Evolutionary conservation across 2,888 invertebrate genomes (phyloP), one percentile per base, ranked within the genome.

Genomic region (Ephialtes manifestator): DNA sequence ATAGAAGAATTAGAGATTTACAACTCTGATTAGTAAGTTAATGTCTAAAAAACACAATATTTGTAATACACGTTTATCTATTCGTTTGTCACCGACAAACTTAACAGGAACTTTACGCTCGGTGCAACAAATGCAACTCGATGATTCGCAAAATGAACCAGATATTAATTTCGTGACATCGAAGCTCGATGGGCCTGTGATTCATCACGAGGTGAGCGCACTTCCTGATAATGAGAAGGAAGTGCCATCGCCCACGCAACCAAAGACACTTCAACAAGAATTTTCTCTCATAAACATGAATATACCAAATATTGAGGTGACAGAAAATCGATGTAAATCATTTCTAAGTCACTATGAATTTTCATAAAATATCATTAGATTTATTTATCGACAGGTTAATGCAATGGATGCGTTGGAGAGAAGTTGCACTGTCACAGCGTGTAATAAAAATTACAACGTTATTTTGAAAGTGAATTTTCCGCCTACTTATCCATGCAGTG

Each of bases 261-360:
- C 96, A 13, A 95, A 96, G 91, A 96, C 96, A 1, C 94, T 97
- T 53, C 96, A 96, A 90, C 97, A 97, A 92, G 97, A 97, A 92
- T 97, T 97, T 94, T 96, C 97, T 1, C 93, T 97, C 51, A 95
- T 97, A 70, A 97, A 97, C 92, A 96, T 96, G 65, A 96, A 97
- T 91, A 97, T 97, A 92, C 96, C 96, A 2, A 96, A 97, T 93
- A 95, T 97, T 81, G 96, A 96, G 89, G 95, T 96, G 48, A 94
- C n/a, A 15, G 10, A 35, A 15, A 35, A 35, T 20, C 13, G 63
- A 63, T 13, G 31, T 10, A 4, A 31, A 18, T 35, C 35, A n/a
- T 35, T 24, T 58, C 24, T 58, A 28, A 28, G 15, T 24, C 39
- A 10, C n/a, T 58, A 15, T 1, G 11, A 24, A 13, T 28, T 28